Conservation (phyloP, 1,140 invertebrate genomes). For the Leptinotarsa texana region DNA sequence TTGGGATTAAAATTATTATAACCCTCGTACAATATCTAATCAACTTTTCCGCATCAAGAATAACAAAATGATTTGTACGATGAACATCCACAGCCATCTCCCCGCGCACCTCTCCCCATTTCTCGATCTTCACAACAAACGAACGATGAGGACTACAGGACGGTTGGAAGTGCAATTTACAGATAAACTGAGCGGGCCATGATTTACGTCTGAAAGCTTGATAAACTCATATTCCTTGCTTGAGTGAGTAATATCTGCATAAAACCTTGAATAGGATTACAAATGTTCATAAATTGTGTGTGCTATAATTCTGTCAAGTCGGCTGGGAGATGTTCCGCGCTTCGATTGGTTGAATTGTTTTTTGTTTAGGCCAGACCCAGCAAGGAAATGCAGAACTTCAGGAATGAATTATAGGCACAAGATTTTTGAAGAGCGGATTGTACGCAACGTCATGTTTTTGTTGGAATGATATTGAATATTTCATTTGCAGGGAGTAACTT, state of each 20-base stretch:
- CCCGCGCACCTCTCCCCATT: not conserved
- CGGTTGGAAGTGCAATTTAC: conserved; percentile 55
- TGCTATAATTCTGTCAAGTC: conserved; percentile 29
- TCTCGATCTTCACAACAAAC: conserved; percentile 1
- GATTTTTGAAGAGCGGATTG: not conserved
- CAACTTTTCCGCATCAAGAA: conserved; percentile 1
- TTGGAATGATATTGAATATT: not conserved
- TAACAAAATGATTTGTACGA: conserved; percentile 12
- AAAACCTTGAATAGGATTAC: conserved; percentile 58
- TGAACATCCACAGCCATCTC: not conserved
- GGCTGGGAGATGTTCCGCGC: conserved; percentile 21
- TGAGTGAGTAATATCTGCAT: conserved; percentile 58
- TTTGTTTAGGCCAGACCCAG: conserved; percentile 18
- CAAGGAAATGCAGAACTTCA: conserved; percentile 7
- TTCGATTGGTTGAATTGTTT: conserved; percentile 24
- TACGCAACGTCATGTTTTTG: not conserved
- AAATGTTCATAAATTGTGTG: conserved; percentile 58
- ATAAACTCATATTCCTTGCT: conserved; percentile 58
- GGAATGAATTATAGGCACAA: conserved; percentile 4
- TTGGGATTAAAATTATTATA: not conserved
- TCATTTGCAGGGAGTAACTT: not conserved
- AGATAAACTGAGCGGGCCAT: conserved; percentile 55
- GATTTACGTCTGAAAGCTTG: conserved; percentile 58
- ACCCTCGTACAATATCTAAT: not conserved
- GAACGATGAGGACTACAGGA: conserved; percentile 17